Evolutionary conservation across 2,888 invertebrate genomes (phyloP).

Genomic region (Lochmaea capreae): DNA sequence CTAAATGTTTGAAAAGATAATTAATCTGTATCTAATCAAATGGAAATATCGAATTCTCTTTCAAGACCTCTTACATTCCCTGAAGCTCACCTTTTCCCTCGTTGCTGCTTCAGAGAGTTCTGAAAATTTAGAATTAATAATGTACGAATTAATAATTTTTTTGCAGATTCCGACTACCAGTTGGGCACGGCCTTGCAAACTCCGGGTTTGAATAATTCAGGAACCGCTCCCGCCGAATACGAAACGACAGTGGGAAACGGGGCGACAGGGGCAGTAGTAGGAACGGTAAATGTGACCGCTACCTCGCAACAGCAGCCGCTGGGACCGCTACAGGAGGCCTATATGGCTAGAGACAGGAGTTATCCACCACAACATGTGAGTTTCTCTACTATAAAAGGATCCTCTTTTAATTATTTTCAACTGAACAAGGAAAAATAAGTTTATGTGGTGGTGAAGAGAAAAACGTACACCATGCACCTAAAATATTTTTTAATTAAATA

Average conservation of each 20-base stretch:
- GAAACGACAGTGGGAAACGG: slow-evolving; percentile 52
- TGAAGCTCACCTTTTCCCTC: slow-evolving; percentile 8
- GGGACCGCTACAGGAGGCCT: slow-evolving; percentile 63
- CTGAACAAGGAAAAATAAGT: not conserved
- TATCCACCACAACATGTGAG: slow-evolving; percentile 63
- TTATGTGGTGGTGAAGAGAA: too few species aligned
- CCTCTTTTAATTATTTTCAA: not conserved
- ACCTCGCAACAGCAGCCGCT: slow-evolving; percentile 32
- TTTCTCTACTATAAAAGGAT: slow-evolving; percentile 41
- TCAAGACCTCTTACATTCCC: not conserved
- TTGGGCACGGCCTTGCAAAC: slow-evolving; percentile 77
- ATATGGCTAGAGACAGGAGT: slow-evolving; percentile 62
- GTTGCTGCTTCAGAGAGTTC: slow-evolving; percentile 8
- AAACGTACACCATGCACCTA: too few species aligned
- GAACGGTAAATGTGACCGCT: slow-evolving; percentile 42
- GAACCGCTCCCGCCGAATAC: slow-evolving; percentile 59
- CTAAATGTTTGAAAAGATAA: too few species aligned
- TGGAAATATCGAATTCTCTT: slow-evolving; percentile 27
- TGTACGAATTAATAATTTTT: slow-evolving; percentile 42
- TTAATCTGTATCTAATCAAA: not conserved
- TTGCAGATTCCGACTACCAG: slow-evolving; percentile 78
- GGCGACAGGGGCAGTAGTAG: slow-evolving; percentile 50
- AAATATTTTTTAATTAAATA: too few species aligned
- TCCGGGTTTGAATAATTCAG: slow-evolving; percentile 68
- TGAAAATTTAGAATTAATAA: slow-evolving; percentile 34